Base-by-base conservation (phyloP, 2,113 vertebrate species). In the Aphyosemion australe region DNA sequence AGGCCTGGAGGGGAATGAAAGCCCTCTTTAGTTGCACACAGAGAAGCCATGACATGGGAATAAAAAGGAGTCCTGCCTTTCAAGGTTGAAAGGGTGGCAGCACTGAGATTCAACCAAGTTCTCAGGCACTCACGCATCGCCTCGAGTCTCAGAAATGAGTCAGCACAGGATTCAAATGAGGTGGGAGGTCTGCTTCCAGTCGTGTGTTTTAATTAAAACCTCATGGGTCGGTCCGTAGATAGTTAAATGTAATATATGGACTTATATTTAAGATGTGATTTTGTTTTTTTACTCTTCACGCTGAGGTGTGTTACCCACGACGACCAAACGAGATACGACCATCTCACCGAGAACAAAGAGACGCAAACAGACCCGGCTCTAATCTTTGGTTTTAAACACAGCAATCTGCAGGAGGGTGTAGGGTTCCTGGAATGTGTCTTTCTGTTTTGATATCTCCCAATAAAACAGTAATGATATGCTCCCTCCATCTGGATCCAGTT, bases 401-500 rank as follows among this genome's bases (percentile, higher is more conserved):
- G 54, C 47, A 65, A 67, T 69, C 51, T 70, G 78, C 47, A 41
- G 70, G 72, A 79, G 69, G 62, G 56, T 34, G 72, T 78, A 32
- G 34, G 54, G 19, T 77, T 78, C 72, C 66, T 62, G 72, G 78
- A 87, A 87, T 81, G 78, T 65, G 56, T 54, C 74, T 76, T 63
- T 85, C 61, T 86, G 86, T 89, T 92, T 88, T 89, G 78, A 92
- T 90, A 90, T 87, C 78, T 85, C 75, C 73, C 78, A 90, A 88
- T 92, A 87, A 93, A 92, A 88, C 47, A 1, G 86, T 89, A 87
- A 93, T 82, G 79, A 89, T 87, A 85, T 66, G 71, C 72, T 84
- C 72, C 47, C 74, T 66, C 86, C 92, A 93, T 93, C 91, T 93
- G 90, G 88, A 91, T 90, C 79, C 73, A 86, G 87, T 93, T 93